phyloP scores from a whole-genome alignment of 2,113 vertebrate species.

The Centrocercus urophasianus region DNA sequence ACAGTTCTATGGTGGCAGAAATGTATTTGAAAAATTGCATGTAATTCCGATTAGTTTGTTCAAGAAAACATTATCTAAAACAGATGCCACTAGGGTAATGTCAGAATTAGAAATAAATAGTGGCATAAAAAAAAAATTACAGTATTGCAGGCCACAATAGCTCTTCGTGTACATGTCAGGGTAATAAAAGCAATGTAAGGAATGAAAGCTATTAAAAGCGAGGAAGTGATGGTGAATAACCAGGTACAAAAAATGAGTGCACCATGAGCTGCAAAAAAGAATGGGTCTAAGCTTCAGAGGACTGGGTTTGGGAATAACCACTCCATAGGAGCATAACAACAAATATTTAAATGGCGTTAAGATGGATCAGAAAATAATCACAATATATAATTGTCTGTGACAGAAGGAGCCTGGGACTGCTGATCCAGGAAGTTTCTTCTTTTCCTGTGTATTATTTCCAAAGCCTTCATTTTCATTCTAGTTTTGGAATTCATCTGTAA shows the following conservation, averaged over 20 bases:
- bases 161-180: neutral
- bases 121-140: neutral
- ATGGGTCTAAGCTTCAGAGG: neutral
- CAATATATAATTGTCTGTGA: neutral
- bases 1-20: neutral
- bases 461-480: neutral
- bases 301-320: neutral
- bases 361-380: neutral
- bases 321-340: accelerated
- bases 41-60: neutral
- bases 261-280: neutral
- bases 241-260: accelerated
- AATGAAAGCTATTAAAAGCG: neutral
- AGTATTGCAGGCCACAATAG: neutral
- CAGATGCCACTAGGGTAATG: neutral
- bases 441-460: neutral
- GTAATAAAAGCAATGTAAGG: neutral
- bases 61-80: neutral
- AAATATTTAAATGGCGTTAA: neutral
- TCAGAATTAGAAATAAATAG: neutral
- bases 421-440: neutral
- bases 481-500: neutral
- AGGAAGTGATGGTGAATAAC: neutral
- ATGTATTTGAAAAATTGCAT: neutral
- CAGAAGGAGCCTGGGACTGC: neutral